A percentile compares a stretch with the other conserved stretches of the same genome.
phyloP scores from a whole-genome alignment of 2,113 vertebrate genomes.

The Dolichallabes microphthalmus region DNA sequence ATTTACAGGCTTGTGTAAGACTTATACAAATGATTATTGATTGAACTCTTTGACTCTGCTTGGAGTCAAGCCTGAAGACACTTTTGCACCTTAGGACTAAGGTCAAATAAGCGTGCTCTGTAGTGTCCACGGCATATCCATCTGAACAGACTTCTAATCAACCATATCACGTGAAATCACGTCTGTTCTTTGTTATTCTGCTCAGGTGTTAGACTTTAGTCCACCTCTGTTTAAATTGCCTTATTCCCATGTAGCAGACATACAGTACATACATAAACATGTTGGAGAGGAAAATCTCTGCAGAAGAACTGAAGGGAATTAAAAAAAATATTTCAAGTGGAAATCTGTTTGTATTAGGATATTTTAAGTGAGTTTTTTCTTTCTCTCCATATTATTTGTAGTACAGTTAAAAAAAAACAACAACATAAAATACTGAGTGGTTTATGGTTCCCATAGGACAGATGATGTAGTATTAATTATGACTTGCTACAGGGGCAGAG shows the following conservation, averaged over 20 bases:
- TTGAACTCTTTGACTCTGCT: slow-evolving; percentile 45
- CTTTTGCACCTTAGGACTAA: slow-evolving; percentile 30
- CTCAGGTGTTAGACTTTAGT: slow-evolving; percentile 29
- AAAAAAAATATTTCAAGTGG: not conserved
- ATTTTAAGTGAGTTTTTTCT: not conserved
- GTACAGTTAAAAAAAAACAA: not conserved
- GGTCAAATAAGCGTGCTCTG: slow-evolving; percentile 48
- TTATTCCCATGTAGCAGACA: not conserved
- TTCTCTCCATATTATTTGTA: not conserved
- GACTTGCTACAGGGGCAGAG: not conserved
- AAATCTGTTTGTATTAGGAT: not conserved
- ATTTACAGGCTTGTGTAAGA: slow-evolving; percentile 28
- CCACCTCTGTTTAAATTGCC: slow-evolving; percentile 8
- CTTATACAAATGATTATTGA: slow-evolving; percentile 53
- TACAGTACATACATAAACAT: slow-evolving; percentile 21
- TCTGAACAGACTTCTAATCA: slow-evolving; percentile 44
- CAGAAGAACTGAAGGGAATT: not conserved
- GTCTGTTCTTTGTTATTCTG: slow-evolving; percentile 18
- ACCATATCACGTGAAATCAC: slow-evolving; percentile 33
- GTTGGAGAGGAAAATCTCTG: not conserved
- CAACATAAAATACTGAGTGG: too few relatives aligned
- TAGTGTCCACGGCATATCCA: slow-evolving; percentile 19
- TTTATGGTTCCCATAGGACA: not conserved
- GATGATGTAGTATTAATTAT: not conserved
- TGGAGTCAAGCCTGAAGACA: slow-evolving; percentile 41